A percentile compares a stretch with the other conserved stretches of the same genome.
Evolutionary conservation across 1,140 invertebrate genomes (phyloP).

Genomic region (Hermatobates lingyangjiaoensis): DNA sequence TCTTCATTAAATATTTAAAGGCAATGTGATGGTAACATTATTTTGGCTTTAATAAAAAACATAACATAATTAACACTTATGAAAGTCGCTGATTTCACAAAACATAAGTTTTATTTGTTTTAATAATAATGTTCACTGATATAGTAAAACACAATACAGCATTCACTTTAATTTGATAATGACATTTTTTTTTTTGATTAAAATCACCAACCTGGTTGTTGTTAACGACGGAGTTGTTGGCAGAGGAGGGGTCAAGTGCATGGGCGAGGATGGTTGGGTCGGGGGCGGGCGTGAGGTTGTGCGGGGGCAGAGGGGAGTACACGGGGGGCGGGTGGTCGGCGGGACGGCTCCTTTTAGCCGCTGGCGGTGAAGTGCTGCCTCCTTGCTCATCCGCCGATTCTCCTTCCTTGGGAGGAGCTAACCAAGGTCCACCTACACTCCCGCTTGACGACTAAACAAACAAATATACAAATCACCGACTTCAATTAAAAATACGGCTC

Average conservation of each 20-base stretch:
- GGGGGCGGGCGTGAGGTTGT: conserved; percentile 10
- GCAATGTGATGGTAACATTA: too few relatives aligned
- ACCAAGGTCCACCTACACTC: background rate
- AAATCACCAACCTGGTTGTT: conserved; percentile 7
- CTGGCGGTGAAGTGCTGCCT: conserved; percentile 30
- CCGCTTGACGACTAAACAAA: too few relatives aligned
- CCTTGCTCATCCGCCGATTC: conserved; percentile 15
- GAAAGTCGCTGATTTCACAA: too few relatives aligned
- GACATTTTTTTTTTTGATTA: conserved; percentile 4
- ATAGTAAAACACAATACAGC: too few relatives aligned
- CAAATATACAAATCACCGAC: too few relatives aligned
- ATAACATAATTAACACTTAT: too few relatives aligned
- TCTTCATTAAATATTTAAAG: too few relatives aligned
- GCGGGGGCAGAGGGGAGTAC: conserved; percentile 7
- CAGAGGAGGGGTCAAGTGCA: conserved; percentile 34
- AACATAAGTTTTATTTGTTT: too few relatives aligned
- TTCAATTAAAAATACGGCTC: too few relatives aligned
- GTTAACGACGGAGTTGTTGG: conserved; percentile 5
- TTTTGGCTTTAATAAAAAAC: too few relatives aligned
- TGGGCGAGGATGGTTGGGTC: conserved; percentile 36
- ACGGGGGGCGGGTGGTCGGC: conserved; percentile 24
- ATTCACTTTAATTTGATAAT: background rate
- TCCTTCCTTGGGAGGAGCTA: background rate
- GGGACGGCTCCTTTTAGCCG: conserved; percentile 37
- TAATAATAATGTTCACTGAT: too few relatives aligned